Evolutionary conservation across 1,140 invertebrate genomes (phyloP), one percentile per base, ranked within the genome.

Genomic region (Agraylea sexmaculata): DNA sequence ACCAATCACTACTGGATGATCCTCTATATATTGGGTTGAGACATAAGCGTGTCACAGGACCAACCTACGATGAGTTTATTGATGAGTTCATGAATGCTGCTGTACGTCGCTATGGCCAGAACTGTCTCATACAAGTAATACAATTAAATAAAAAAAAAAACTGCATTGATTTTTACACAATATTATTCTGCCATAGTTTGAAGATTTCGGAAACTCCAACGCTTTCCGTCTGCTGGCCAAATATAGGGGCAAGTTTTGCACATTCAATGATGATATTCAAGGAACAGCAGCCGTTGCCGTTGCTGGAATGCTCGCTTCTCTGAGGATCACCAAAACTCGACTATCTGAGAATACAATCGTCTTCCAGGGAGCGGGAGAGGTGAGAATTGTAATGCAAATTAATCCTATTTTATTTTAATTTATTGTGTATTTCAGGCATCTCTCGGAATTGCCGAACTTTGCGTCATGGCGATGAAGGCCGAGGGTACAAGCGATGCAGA

Each of bases 51-150:
- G 74, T 88, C 0, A 77, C 74, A 3, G 91, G 91, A 1, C 46
- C 68, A 16, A 73, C 77, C 39, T 99, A 96, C 61, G 89, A 97
- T 55, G 82, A 85, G 5, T 86, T 99, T 43, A 69, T 99, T 25
- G 93, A 99, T 31, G 96, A 99, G 68, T 98, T 99, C 58, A 96
- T 99, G 90, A 55, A 78, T 31, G 88, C 93, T 0, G 83, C 81
- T 12, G 80, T 94, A 0, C 73, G 75, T 42, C 75, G 87, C 47
- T 94, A 78, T 53, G 84, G 85, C 0, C 77, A 83, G 54, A 88
- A 82, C 53, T 80, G 78, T 22, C 66, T 89, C 4, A 87, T 88
- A 35, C 71, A 49, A 37, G 47, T 49, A 38, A 20, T n/a, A 10
- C 16, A 16, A 21, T 37, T 34, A 19, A 38, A 15, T 35, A 19